A percentile compares a stretch with the other conserved stretches of the same genome.
phyloP scores from a whole-genome alignment of 2,797 vertebrate genomes.

The Rhincodon typus region DNA sequence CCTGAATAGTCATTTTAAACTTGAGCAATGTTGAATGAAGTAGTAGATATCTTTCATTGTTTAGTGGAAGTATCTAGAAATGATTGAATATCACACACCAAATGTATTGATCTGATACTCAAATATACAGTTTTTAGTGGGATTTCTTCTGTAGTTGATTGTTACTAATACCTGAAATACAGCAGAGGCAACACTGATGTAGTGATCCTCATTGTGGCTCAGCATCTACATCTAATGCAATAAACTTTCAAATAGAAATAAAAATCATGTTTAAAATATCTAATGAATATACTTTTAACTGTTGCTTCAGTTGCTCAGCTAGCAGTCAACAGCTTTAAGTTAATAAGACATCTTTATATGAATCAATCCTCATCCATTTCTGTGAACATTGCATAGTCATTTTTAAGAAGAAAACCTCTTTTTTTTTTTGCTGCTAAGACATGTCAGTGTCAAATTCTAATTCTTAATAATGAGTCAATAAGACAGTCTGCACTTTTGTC shows the following conservation, averaged over 20 bases:
- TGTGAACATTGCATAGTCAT: neutral
- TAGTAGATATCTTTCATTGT: too few relatives aligned
- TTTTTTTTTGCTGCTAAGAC: neutral
- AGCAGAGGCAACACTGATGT: neutral
- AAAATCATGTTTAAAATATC: neutral
- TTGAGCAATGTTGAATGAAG: neutral
- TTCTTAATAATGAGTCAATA: neutral
- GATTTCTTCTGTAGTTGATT: neutral
- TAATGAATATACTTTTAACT: neutral
- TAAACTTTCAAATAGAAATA: neutral
- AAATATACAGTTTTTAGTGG: neutral
- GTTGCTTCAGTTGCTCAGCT: neutral
- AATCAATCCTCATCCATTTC: neutral
- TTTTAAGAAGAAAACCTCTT: neutral
- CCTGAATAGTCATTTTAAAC: neutral
- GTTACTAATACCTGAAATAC: neutral
- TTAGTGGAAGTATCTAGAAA: neutral
- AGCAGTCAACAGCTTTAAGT: neutral
- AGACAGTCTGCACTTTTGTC: neutral
- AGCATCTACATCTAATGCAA: neutral
- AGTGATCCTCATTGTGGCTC: neutral
- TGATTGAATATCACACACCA: neutral
- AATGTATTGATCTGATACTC: neutral
- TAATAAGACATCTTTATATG: neutral
- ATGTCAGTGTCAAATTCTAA: neutral